These are phyloP conservation scores for Ammospiza nelsoni DNA, from an alignment of 2,113 vertebrate species.

Conservation along the genomic window DNA sequence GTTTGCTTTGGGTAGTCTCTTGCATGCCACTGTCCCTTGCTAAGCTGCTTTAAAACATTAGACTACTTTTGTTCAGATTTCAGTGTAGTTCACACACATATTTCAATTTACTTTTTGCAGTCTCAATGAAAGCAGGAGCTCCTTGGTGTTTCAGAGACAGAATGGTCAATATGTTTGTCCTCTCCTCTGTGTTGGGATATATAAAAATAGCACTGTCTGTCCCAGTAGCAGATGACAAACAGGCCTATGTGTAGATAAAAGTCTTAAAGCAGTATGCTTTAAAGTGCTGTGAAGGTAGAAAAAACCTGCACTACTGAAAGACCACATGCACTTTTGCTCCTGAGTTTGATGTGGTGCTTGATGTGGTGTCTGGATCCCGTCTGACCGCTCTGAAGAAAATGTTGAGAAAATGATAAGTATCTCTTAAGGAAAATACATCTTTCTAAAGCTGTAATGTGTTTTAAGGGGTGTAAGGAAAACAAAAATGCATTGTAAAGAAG, in stretches of 20 bases:
- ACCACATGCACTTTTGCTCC: neutral
- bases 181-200: neutral
- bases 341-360: neutral
- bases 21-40: neutral
- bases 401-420: neutral
- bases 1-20: neutral
- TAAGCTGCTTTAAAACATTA: neutral
- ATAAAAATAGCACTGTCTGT: constrained; percentile 28
- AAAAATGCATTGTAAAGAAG: neutral
- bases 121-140: neutral
- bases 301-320: neutral
- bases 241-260: neutral
- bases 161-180: neutral
- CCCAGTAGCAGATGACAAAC: neutral
- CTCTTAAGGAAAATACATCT: neutral
- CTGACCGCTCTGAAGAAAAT: neutral
- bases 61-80: neutral
- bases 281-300: neutral
- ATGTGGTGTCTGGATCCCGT: neutral
- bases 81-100: neutral
- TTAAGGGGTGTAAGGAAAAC: neutral
- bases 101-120: neutral
- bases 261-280: neutral
- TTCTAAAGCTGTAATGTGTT: neutral
- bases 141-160: neutral